Evolutionary conservation across 1,140 invertebrate species (phyloP).

Genomic region (Mamestra configurata): DNA sequence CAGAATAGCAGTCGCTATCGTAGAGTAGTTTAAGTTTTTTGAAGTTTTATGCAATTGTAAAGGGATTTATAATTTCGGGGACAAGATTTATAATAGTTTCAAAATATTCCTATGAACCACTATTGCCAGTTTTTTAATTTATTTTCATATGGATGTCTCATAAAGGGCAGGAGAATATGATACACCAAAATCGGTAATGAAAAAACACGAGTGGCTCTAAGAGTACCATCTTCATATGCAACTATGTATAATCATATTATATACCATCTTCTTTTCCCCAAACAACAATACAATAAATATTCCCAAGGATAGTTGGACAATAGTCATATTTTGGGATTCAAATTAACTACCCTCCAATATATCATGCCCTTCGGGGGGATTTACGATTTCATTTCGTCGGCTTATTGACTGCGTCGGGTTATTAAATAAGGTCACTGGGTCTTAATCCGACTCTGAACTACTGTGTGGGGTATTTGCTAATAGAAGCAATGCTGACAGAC

Average conservation of each 20-base stretch:
- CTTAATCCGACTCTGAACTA: slow-evolving; percentile 49
- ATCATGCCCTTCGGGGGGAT: slow-evolving; percentile 50
- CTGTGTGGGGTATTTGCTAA: slow-evolving; percentile 30
- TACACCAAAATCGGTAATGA: too few species aligned
- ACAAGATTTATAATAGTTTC: too few species aligned
- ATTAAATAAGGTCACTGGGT: slow-evolving; percentile 51
- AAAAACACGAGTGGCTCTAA: too few species aligned
- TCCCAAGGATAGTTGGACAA: slow-evolving; percentile 37
- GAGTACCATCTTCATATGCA: too few species aligned
- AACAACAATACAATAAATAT: slow-evolving; percentile 20
- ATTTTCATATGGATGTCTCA: too few species aligned
- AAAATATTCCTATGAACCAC: too few species aligned
- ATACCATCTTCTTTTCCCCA: neutral
- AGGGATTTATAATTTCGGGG: too few species aligned
- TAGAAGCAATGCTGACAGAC: slow-evolving; percentile 10
- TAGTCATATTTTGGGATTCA: slow-evolving; percentile 47
- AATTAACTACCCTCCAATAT: slow-evolving; percentile 50
- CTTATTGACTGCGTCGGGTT: slow-evolving; percentile 51
- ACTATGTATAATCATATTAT: neutral
- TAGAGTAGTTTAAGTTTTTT: too few species aligned
- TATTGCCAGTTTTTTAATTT: too few species aligned
- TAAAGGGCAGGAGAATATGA: too few species aligned
- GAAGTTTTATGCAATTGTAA: too few species aligned
- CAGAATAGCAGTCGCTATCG: too few species aligned
- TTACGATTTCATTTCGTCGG: slow-evolving; percentile 50